Evolutionary conservation across 2,113 vertebrate species (phyloP).

Genomic region (Australoheros scitulus): DNA sequence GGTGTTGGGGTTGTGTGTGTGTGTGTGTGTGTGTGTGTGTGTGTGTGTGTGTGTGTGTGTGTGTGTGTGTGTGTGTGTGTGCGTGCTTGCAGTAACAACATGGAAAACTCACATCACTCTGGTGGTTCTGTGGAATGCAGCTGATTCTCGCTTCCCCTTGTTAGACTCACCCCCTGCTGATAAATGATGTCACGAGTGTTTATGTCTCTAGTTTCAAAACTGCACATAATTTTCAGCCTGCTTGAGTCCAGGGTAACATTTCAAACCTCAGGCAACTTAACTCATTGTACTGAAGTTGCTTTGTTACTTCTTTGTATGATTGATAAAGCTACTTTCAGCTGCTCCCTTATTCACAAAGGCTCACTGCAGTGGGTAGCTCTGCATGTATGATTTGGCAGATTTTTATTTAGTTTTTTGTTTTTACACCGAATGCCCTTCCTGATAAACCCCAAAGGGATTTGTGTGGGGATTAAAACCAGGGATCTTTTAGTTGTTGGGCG

Average conservation of each 20-base stretch:
- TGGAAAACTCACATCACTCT: constrained; percentile 63
- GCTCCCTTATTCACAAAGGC: background rate
- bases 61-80: background rate
- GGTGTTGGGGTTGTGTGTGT: too few species aligned
- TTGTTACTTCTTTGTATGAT: background rate
- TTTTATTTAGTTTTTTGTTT: background rate
- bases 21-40: background rate
- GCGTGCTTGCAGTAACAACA: constrained; percentile 42
- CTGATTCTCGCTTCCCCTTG: constrained; percentile 46
- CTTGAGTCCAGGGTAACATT: constrained; percentile 27
- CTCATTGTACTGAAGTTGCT: background rate
- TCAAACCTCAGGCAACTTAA: constrained; percentile 2
- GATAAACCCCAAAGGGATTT: background rate
- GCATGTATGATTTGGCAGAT: background rate
- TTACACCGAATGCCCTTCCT: background rate
- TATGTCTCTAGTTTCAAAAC: constrained; percentile 11
- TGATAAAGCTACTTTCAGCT: background rate
- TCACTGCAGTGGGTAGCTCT: background rate
- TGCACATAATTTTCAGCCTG: background rate
- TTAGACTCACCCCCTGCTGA: constrained; percentile 63
- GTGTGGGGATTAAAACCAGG: background rate
- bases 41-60: background rate
- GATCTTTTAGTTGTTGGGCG: background rate
- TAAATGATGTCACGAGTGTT: constrained; percentile 39
- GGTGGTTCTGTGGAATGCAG: constrained; percentile 66